Evolutionary conservation across 2,113 vertebrate species (phyloP), one percentile per base, ranked within the genome.

Genomic region (Hippopotamus amphibius): DNA sequence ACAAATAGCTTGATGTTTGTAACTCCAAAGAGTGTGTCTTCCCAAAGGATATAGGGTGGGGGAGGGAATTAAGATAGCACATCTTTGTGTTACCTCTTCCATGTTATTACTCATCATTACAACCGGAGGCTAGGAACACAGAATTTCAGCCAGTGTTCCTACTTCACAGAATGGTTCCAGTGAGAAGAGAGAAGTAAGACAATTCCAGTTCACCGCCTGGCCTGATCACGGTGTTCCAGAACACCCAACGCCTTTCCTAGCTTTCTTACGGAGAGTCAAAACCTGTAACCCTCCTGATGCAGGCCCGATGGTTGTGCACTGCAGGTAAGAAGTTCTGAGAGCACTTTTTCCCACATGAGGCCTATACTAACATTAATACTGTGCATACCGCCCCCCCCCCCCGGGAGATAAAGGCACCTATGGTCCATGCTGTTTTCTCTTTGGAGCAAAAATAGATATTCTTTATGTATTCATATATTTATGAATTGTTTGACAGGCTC

Each of bases 151-250:
- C 72, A 63, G 1, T 76, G 57, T 96, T 97, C 92, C 72, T 72
- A 57, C 97, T 97, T 97, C 71, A 14, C 98, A 99, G 99, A 99
- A 99, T 57, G 99, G 99, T 91, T 99, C 99, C 59, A 99, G 99
- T 85, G 99, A 99, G 98, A 99, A 99, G 97, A 99, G 99, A 87
- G 99, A 99, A 98, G 99, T 99, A 89, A 99, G 99, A 85, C 99
- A 99, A 97, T 99, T 99, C 98, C 99, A 99, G 98, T 99, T 99
- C 98, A 99, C 99, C 59, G 99, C 99, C 71, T 99, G 99, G 99
- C 99, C 99, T n/a, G 99, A 99, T 97, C 99, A 99, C 6, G 99
- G 99, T 41, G 99, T 99, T 71, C 99, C 99, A 4, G 99, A 99
- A 83, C 99, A 99, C 96, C 99, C 99, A 28, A 99, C 99, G 30